A percentile compares a stretch with the other conserved stretches of the same genome.
These are phyloP conservation scores for Xestia xanthographa DNA, from an alignment of 2,888 invertebrate genomes.

Conservation along the genomic window DNA sequence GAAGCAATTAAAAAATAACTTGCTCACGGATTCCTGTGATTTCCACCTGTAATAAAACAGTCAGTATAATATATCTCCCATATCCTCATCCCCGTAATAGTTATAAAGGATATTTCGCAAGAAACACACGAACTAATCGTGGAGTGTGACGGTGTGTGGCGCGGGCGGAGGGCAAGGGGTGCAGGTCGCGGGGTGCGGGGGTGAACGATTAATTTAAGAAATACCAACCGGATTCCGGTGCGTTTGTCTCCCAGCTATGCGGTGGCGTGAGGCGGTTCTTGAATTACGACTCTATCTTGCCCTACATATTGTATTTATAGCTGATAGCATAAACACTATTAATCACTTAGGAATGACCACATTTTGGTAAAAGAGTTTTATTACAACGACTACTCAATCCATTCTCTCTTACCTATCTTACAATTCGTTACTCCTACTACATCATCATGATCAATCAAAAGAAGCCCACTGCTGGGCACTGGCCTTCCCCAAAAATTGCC, in stretches of 20 bases:
- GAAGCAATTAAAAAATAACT: constrained; percentile 10
- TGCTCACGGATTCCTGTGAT: neutral
- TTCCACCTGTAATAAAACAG: constrained; percentile 11
- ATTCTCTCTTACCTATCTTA: neutral
- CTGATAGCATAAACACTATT: constrained; percentile 65
- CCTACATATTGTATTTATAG: constrained; percentile 64
- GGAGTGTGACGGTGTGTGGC: constrained; percentile 60
- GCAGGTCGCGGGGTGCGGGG: constrained; percentile 59
- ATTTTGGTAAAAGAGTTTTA: constrained; percentile 22
- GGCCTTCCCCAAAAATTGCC: neutral
- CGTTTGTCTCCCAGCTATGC: constrained; percentile 85
- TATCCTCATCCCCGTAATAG: constrained; percentile 30
- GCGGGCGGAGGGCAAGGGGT: constrained; percentile 48
- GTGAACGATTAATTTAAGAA: constrained; percentile 87
- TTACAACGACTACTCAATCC: neutral
- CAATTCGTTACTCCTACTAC: neutral
- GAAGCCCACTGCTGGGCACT: neutral
- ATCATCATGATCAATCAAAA: neutral
- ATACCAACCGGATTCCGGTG: constrained; percentile 86
- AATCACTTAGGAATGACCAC: constrained; percentile 54
- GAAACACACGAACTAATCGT: constrained; percentile 67
- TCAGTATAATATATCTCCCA: neutral
- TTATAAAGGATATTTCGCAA: constrained; percentile 63
- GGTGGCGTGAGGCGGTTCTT: constrained; percentile 77
- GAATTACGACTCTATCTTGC: constrained; percentile 77